phyloP scores from a whole-genome alignment of 2,797 vertebrate genomes.

The Erithacus rubecula region DNA sequence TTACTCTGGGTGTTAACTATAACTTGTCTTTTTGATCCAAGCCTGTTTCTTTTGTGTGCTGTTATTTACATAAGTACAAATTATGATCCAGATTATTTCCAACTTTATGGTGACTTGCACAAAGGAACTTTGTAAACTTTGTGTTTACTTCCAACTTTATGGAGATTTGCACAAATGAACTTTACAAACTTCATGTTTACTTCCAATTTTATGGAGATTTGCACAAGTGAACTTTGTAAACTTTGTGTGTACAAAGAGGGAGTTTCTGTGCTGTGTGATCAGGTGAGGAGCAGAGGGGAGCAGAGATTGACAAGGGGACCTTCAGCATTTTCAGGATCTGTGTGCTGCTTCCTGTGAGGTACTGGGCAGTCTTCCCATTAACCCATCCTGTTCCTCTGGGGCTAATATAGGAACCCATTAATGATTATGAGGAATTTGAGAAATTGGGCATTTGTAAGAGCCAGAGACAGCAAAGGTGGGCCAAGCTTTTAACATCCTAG shows the following conservation, averaged over 20 bases:
- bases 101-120: not conserved
- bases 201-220: not conserved
- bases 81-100: not conserved
- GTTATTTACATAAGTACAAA: slow-evolving; percentile 15
- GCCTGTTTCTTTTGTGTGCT: not conserved
- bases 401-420: not conserved
- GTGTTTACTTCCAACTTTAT: not conserved
- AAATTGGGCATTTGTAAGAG: not conserved
- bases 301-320: not conserved
- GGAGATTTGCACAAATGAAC: not conserved
- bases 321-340: fast-evolving
- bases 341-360: not conserved
- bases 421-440: not conserved
- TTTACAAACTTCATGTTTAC: not conserved
- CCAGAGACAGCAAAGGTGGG: not conserved
- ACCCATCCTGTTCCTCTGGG: not conserved
- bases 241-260: not conserved
- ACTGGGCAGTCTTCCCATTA: not conserved
- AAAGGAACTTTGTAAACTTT: not conserved
- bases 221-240: not conserved
- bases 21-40: not conserved
- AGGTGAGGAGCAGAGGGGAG: not conserved
- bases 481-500: not conserved
- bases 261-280: not conserved
- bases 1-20: not conserved